phyloP scores from a whole-genome alignment of 2,888 invertebrate species.

The Drosophila fulvimacula region DNA sequence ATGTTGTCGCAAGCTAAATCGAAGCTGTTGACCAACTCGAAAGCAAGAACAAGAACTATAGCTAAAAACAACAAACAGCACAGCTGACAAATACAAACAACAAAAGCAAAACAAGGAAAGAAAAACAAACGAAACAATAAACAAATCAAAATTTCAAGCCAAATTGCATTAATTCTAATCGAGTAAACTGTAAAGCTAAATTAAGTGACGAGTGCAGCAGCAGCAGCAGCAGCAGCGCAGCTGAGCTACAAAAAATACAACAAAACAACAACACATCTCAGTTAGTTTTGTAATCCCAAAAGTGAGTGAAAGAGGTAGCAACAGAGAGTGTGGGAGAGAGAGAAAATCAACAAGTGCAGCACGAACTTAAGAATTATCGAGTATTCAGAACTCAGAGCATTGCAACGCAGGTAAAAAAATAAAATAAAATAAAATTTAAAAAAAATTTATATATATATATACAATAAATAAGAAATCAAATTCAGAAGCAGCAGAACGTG shows the following conservation, averaged over 20 bases:
- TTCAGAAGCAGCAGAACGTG: slow-evolving; percentile 7
- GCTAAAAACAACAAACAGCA: slow-evolving; percentile 17
- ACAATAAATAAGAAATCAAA: slow-evolving; percentile 9
- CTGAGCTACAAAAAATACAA: background rate
- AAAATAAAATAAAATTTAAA: background rate
- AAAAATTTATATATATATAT: no score
- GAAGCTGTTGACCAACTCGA: slow-evolving; percentile 28
- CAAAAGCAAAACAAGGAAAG: background rate
- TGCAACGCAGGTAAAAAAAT: slow-evolving; percentile 18
- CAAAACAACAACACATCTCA: background rate
- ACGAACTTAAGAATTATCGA: slow-evolving; percentile 29
- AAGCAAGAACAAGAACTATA: slow-evolving; percentile 45
- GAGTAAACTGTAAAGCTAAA: slow-evolving; percentile 10
- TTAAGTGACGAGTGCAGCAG: slow-evolving; percentile 30
- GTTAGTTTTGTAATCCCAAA: background rate
- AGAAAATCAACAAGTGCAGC: slow-evolving; percentile 27
- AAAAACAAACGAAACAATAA: background rate
- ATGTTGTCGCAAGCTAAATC: slow-evolving; percentile 58
- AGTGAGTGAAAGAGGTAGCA: background rate
- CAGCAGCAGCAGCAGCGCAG: no score
- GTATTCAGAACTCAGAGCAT: slow-evolving; percentile 1
- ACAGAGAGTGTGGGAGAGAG: background rate
- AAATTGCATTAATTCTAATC: slow-evolving; percentile 19
- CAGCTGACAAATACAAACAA: slow-evolving; percentile 42
- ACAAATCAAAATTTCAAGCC: slow-evolving; percentile 1